Conservation (phyloP, 2,888 invertebrate species). For the Tipula vernalis region DNA sequence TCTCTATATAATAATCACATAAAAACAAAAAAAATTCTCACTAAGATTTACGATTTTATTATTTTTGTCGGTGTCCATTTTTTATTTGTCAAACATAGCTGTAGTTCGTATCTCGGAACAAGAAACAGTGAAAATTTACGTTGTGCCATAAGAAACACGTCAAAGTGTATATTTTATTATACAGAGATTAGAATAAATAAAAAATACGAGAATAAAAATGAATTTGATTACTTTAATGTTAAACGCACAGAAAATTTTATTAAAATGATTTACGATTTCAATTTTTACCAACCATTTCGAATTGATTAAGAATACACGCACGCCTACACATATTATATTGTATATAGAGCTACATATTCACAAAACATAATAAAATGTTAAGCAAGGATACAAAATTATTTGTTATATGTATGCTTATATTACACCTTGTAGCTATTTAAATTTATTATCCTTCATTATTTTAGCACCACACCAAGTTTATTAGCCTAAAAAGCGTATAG, state of each 20-base stretch:
- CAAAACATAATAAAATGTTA: not conserved
- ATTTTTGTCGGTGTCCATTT: not conserved
- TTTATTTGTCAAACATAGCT: not conserved
- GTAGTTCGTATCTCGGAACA: not conserved
- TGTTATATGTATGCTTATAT: not conserved
- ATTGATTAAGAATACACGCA: not conserved
- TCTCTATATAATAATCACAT: not conserved
- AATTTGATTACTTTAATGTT: not conserved
- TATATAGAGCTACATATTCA: too few species aligned
- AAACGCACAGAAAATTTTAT: not conserved
- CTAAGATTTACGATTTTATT: not conserved
- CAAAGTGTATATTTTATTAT: not conserved
- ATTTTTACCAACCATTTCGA: not conserved
- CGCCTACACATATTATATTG: not conserved
- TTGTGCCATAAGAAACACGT: not conserved
- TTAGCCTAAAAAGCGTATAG: not conserved
- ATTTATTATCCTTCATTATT: not conserved
- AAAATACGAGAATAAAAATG: not conserved
- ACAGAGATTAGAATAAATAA: not conserved
- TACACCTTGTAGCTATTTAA: not conserved
- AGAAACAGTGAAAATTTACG: not conserved
- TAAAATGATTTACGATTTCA: not conserved
- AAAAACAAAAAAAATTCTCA: not conserved
- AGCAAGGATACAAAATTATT: not conserved
- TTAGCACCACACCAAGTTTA: not conserved